Evolutionary conservation across 2,888 invertebrate species (phyloP).

Genomic region (Morpho helenor): DNA sequence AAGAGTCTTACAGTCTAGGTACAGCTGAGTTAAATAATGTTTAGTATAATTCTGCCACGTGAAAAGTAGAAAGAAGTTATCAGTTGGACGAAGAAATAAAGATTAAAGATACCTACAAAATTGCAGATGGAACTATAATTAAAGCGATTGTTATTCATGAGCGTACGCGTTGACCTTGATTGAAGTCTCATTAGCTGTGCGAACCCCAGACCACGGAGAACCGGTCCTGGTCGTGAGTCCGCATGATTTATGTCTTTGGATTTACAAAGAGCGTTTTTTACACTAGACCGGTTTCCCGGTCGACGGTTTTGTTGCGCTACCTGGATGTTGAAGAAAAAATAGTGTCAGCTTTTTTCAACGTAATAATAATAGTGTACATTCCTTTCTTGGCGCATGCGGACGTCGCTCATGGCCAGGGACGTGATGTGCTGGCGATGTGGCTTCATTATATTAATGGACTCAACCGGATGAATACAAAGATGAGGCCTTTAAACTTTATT

Average conservation of each 20-base stretch:
- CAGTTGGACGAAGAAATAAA: too few relatives aligned
- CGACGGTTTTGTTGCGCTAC: slow-evolving; percentile 62
- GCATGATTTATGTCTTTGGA: slow-evolving; percentile 72
- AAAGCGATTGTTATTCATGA: slow-evolving; percentile 48
- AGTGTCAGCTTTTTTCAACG: slow-evolving; percentile 61
- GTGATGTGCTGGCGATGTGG: slow-evolving; percentile 68
- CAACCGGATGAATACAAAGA: slow-evolving; percentile 73
- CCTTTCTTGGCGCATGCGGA: slow-evolving; percentile 73
- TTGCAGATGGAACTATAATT: slow-evolving; percentile 23
- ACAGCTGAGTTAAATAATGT: neutral
- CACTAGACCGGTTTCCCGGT: slow-evolving; percentile 58
- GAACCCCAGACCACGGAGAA: slow-evolving; percentile 52
- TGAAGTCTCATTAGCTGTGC: slow-evolving; percentile 70
- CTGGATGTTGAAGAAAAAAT: slow-evolving; percentile 65
- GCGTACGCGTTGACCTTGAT: slow-evolving; percentile 67
- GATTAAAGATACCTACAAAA: neutral
- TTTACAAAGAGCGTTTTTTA: slow-evolving; percentile 58
- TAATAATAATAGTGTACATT: slow-evolving; percentile 76
- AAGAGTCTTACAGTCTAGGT: too few relatives aligned
- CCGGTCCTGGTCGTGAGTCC: slow-evolving; percentile 66
- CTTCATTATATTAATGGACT: slow-evolving; percentile 76
- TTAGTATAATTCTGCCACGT: slow-evolving; percentile 5
- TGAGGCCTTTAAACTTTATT: slow-evolving; percentile 65
- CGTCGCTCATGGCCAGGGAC: slow-evolving; percentile 59
- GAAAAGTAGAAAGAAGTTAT: neutral